A percentile compares a stretch with the other conserved stretches of the same genome.
phyloP scores from a whole-genome alignment of 2,888 invertebrate species.

The Microchrysa polita region DNA sequence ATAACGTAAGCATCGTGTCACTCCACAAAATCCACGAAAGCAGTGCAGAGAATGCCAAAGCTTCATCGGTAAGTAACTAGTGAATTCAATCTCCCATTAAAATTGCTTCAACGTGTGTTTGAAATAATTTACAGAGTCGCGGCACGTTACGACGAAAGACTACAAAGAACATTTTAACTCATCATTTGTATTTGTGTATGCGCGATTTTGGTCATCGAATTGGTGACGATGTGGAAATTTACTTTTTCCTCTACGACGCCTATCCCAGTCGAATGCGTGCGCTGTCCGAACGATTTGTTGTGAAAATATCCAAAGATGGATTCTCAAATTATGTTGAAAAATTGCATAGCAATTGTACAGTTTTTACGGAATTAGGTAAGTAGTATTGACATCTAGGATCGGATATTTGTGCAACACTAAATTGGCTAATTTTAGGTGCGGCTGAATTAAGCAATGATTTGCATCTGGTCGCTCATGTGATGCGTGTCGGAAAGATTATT shows the following conservation, averaged over 20 bases:
- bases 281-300: conserved; percentile 88
- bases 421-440: conserved; percentile 68
- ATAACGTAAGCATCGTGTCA: conserved; percentile 87
- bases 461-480: conserved; percentile 89
- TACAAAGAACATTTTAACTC: conserved; percentile 67
- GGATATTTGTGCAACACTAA: conserved; percentile 48
- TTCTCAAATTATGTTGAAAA: conserved; percentile 90
- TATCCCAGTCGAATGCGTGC: conserved; percentile 76
- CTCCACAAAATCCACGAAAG: conserved; percentile 83
- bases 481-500: conserved; percentile 87
- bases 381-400: conserved; percentile 50
- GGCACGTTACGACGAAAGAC: conserved; percentile 63
- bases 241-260: conserved; percentile 84
- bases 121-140: conserved; percentile 61
- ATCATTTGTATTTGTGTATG: conserved; percentile 88
- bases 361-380: conserved; percentile 80
- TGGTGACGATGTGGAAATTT: conserved; percentile 89
- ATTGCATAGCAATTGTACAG: conserved; percentile 86
- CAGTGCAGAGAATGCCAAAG: conserved; percentile 77
- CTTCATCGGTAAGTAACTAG: conserved; percentile 77
- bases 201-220: conserved; percentile 88
- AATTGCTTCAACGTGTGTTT: no score
- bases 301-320: conserved; percentile 88
- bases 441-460: conserved; percentile 86
- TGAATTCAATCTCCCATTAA: no score